Conservation (phyloP, 2,113 vertebrate genomes). For the Ciconia maguari region DNA sequence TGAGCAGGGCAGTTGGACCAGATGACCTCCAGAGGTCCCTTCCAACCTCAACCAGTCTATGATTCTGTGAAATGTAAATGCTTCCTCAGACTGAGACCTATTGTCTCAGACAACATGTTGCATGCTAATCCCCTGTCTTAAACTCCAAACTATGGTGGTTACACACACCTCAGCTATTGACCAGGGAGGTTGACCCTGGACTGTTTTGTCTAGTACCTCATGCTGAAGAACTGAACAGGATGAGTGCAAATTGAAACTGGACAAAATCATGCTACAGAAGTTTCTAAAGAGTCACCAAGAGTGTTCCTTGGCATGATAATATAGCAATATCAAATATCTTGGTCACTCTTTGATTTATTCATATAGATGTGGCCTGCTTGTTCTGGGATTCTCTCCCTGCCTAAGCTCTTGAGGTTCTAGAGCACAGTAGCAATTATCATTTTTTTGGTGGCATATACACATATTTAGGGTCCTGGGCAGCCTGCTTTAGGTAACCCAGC, state of each 20-base stretch:
- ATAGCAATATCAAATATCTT: background rate
- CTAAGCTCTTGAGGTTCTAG: background rate
- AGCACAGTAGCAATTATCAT: background rate
- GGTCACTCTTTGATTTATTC: background rate
- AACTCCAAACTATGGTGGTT: background rate
- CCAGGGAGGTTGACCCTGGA: background rate
- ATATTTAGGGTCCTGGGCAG: background rate
- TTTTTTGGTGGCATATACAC: background rate
- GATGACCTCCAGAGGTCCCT: background rate
- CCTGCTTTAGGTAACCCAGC: background rate
- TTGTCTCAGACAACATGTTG: background rate
- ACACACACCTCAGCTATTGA: background rate
- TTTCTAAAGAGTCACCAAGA: background rate
- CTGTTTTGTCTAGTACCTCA: background rate
- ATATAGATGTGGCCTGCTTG: background rate
- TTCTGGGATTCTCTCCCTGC: background rate
- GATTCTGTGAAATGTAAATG: background rate
- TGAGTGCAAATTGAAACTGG: background rate
- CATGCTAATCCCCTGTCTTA: background rate
- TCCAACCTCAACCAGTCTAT: background rate
- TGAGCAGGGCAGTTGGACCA: background rate
- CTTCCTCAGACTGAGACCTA: background rate
- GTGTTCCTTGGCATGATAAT: background rate
- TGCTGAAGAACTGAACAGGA: background rate
- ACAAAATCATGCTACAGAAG: background rate